These are phyloP conservation scores for Arvicanthis niloticus DNA, from an alignment of 2,113 vertebrate genomes.

Conservation along the genomic window DNA sequence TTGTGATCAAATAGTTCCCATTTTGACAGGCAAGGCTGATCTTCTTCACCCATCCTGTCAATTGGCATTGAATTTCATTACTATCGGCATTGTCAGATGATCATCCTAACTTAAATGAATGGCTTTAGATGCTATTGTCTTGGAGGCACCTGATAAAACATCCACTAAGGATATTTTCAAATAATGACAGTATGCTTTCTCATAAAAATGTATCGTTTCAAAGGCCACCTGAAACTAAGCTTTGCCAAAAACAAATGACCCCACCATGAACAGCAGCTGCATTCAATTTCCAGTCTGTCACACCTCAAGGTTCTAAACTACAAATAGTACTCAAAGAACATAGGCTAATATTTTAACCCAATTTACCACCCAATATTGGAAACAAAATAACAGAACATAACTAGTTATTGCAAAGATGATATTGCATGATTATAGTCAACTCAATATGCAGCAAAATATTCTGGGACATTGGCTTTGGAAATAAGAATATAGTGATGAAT, in stretches of 20 bases:
- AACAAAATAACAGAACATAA: not conserved
- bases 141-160: not conserved
- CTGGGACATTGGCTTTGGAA: not conserved
- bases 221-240: slow-evolving; percentile 1
- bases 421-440: not conserved
- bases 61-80: not conserved
- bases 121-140: not conserved
- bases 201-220: slow-evolving; percentile 18
- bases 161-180: not conserved
- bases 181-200: slow-evolving; percentile 15
- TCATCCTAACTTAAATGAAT: not conserved
- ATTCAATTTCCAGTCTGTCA: not conserved
- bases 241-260: not conserved
- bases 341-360: not conserved
- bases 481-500: not conserved
- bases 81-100: not conserved
- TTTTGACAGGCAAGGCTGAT: not conserved
- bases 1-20: not conserved
- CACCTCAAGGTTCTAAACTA: not conserved
- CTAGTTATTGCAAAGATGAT: not conserved
- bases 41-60: not conserved
- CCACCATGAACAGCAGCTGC: not conserved
- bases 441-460: not conserved
- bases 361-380: not conserved
- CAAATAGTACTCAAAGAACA: not conserved